Base-by-base conservation (phyloP, 1,140 invertebrate species). In the Lepidurus arcticus region DNA sequence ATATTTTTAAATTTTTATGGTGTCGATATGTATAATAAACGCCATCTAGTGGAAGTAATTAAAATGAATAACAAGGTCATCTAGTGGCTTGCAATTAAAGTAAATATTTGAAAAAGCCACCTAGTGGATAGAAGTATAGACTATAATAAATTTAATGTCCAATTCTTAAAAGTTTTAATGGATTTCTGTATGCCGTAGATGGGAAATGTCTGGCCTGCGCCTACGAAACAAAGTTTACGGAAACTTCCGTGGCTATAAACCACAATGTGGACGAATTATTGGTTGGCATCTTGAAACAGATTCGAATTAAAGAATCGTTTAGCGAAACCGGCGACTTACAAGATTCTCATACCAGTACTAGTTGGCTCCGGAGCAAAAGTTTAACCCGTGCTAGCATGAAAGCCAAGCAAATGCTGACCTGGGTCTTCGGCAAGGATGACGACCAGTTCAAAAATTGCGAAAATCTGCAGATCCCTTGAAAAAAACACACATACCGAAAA, bases 371-470 rank as follows among this genome's bases (percentile, higher is more conserved):
- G 83, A 93, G 91, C 76, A 86, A 93, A 75, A 92, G 92, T 5
- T 89, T 95, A 1, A 90, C 94, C 8, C 85, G 92, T 80, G 93
- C 92, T 1, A 94, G 92, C 83, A 93, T 94, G 91, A 94, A 94
- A 84, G 93, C 93, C 0, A 86, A 93, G 73, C 93, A 94, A 84
- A 93, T 94, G 91, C 88, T 95, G 78, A 94, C 93, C 11, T 94
- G 93, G 92, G 90, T 95, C 26, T 92, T 95, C 83, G 93, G 93
- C 73, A 94, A 94, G 82, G 93, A 94, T 84, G 93, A 94, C 85
- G 90, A 92, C 73, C 94, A 94, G 85, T 94, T 94, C 85, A 94
- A 94, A 85, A 93, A 94, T 85, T 95, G 93, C 87, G 93, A 94
- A 87, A 94, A 95, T 82, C 87, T 95, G 53, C 90, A 94, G 83